Conservation (phyloP, 2,888 invertebrate species). For the Nemoura dubitans region DNA sequence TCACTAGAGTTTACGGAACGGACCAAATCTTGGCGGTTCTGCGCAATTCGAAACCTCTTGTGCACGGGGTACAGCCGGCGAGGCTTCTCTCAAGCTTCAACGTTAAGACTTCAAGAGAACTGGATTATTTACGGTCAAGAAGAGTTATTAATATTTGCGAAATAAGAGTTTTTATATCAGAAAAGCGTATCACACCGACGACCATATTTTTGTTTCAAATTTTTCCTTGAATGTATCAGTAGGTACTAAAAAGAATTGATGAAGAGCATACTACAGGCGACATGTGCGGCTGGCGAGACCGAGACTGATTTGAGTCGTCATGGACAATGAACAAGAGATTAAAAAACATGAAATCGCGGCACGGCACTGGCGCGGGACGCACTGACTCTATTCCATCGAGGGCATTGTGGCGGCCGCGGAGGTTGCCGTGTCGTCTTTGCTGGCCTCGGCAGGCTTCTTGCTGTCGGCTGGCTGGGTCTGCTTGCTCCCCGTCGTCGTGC, state of each 20-base stretch:
- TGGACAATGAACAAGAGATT: slow-evolving; percentile 23
- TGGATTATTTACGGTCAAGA: not conserved
- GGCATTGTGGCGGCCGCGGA: slow-evolving; percentile 33
- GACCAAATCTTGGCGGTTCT: not conserved
- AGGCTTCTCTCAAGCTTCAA: not conserved
- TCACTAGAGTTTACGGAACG: slow-evolving; percentile 7
- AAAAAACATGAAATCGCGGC: slow-evolving; percentile 27
- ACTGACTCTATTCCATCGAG: slow-evolving; percentile 26
- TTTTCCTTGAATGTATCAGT: not conserved
- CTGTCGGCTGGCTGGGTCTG: slow-evolving; percentile 41
- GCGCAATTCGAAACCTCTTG: not conserved
- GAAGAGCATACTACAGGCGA: slow-evolving; percentile 41
- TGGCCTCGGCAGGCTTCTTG: slow-evolving; percentile 37
- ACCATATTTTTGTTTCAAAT: not conserved
- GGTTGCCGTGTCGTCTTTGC: slow-evolving; percentile 45
- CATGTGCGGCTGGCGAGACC: not conserved
- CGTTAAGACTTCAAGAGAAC: not conserved
- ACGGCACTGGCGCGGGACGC: not conserved
- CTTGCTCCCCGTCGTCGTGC: slow-evolving; percentile 37
- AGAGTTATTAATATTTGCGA: slow-evolving; percentile 3
- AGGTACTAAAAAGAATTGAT: slow-evolving; percentile 20
- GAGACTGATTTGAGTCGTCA: not conserved
- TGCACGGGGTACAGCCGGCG: not conserved
- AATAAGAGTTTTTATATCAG: not conserved
- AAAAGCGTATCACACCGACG: not conserved